Percentiles rank a stretch among this genome's conserved stretches.
These are phyloP conservation scores for Diarsia dahlii DNA, from an alignment of 2,888 invertebrate species.

Conservation along the genomic window DNA sequence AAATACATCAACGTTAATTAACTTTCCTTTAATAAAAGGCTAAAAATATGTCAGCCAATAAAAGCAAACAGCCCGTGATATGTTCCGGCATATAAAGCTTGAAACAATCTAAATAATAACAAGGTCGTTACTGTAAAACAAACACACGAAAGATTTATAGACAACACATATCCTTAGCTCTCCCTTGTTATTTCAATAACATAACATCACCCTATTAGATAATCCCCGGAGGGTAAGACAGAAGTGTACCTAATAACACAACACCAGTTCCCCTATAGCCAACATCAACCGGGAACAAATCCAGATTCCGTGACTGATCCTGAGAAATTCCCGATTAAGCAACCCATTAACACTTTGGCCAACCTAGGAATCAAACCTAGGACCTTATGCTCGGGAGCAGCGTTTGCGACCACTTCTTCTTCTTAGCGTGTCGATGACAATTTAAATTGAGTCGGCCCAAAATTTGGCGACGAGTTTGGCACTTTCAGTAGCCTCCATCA, in stretches of 20 bases:
- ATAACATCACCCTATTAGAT: not conserved
- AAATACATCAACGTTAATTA: constrained; percentile 25
- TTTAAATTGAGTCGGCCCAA: too few relatives aligned
- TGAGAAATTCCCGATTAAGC: not conserved
- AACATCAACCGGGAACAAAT: not conserved
- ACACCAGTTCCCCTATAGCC: not conserved
- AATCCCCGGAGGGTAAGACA: not conserved
- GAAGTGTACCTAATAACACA: not conserved
- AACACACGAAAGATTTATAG: not conserved
- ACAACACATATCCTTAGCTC: not conserved
- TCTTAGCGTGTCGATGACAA: too few relatives aligned
- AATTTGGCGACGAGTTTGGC: too few relatives aligned
- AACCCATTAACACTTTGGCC: not conserved
- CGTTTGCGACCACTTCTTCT: too few relatives aligned
- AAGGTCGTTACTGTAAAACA: constrained; percentile 29
- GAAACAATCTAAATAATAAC: constrained; percentile 23
- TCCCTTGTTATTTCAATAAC: not conserved
- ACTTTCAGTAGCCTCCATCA: too few relatives aligned
- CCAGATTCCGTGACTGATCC: not conserved
- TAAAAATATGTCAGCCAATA: constrained; percentile 39
- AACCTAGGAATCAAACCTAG: not conserved
- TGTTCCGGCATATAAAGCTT: constrained; percentile 35
- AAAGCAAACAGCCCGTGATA: constrained; percentile 43
- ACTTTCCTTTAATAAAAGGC: constrained; percentile 18
- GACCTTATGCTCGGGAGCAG: not conserved